phyloP scores from a whole-genome alignment of 2,113 vertebrate species.

The Saccopteryx bilineata region DNA sequence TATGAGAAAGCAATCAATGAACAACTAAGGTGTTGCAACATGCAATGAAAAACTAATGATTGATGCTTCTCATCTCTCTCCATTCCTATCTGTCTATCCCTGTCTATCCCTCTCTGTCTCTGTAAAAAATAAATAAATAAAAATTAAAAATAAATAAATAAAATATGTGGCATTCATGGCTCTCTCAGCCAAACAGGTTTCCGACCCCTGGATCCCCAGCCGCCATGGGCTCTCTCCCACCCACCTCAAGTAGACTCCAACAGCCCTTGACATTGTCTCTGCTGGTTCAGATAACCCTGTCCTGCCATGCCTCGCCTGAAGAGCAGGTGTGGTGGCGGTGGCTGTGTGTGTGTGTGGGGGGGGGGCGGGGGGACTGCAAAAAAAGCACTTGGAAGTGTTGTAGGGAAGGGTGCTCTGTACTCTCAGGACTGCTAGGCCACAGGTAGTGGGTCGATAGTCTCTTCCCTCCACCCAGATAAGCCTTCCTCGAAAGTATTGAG shows the following conservation, averaged over 20 bases:
- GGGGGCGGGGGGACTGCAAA: background rate
- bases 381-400: background rate
- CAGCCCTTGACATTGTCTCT: conserved; percentile 14
- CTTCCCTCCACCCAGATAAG: conserved; percentile 12
- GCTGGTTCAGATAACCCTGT: background rate
- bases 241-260: background rate
- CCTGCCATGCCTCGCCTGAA: background rate
- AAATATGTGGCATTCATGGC: no score
- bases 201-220: background rate
- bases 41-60: no score
- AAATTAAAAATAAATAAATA: no score
- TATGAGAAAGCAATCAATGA: no score
- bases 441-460: background rate
- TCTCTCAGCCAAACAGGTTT: no score
- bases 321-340: background rate
- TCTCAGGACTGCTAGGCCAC: background rate
- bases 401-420: background rate
- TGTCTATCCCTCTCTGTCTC: no score
- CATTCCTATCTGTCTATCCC: no score
- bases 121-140: no score
- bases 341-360: no score
- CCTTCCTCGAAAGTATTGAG: conserved; percentile 46
- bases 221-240: background rate
- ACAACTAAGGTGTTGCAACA: no score
- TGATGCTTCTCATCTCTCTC: no score